Base-by-base conservation (phyloP, 2,888 invertebrate species). In the Lutraria lutraria region DNA sequence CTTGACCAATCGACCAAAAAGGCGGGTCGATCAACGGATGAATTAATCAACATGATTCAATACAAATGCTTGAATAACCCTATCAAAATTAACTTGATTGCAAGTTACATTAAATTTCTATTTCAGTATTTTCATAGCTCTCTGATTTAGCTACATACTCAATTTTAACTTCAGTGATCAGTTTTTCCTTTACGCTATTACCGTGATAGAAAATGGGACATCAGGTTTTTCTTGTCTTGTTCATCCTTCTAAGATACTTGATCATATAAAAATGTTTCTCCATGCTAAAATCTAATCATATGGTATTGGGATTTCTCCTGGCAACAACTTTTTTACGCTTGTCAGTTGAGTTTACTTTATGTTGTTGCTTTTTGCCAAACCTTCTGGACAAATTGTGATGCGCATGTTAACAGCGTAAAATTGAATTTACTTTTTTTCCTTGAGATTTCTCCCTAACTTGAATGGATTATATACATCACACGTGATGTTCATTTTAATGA, bases 341-440 rank as follows among this genome's bases (percentile, higher is more conserved):
- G 63, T 68, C 63, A 25, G 25, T 25, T n/a, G 60, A 25, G 63
- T 13, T 68, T 13, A 25, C 25, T 68, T 68, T 13, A 68, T 68
- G n/a, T n/a, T 68, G 63, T 60, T 21, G 25, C n/a, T 68, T 68
- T 68, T 68, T 68, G 25, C 25, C n/a, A 12, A 68, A n/a, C 63
- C 63, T 68, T 68, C 25, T 68, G 63, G 63, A 68, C 63, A 68
- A 68, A 68, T 68, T 68, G 63, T 68, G 63, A 25, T 25, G 63
- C n/a, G 12, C 25, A 60, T 25, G n/a, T 68, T n/a, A 68, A 68
- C 25, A 12, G 25, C 25, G 25, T 25, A 68, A 68, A 68, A 68
- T 68, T 68, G 10, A 68, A 68, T 68, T 25, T 68, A 25, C 63
- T n/a, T 25, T 68, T 63, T 25, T 68, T 68, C n/a, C 63, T 0